Evolutionary conservation across 1,140 invertebrate species (phyloP), one percentile per base, ranked within the genome.

Genomic region (Drosophila nannoptera): DNA sequence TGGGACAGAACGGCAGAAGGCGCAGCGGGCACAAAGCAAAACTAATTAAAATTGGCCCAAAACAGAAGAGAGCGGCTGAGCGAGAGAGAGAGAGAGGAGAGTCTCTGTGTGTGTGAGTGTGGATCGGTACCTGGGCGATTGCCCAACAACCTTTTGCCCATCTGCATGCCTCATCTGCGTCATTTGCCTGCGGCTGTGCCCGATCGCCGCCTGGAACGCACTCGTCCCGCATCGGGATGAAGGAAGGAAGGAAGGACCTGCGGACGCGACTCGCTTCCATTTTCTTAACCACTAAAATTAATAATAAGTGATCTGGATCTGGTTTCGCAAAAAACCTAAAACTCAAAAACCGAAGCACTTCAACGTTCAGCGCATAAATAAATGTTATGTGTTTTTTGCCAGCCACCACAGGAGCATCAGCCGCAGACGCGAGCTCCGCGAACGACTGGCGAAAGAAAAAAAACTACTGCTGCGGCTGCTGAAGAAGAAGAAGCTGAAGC

Each of bases 241-340:
- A 22, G 22, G 22, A 22, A 22, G 43, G 22, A 45, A 14, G 58
- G 58, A 12, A 54, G 59, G 67, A 58, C 64, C 61, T 59, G 49
- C 31, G 35, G 35, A 36, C 29, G 7, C 49, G 60, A 76, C 43
- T 31, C 62, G 76, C 87, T 84, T 73, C 73, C 69, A 87, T 87
- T 80, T 88, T 78, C 77, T 81, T 84, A 88, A 87, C 87, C 87
- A 88, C 87, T 88, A 88, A 88, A 87, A 88, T 88, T 88, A 88
- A 88, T 88, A 88, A 88, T 87, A 88, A 88, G 87, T 88, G 87
- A 88, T 88, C 87, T 88, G 76, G 78, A 82, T 87, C 77, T 84
- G 82, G 77, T 81, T 86, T 74, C 81, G 70, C 74, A n/a, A 43
- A 43, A 46, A 12, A 42, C 16, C 63, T 49, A 43, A 35, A 59